A percentile compares a stretch with the other conserved stretches of the same genome.
phyloP scores from a whole-genome alignment of 1,140 invertebrate species.

The Arion vulgaris region DNA sequence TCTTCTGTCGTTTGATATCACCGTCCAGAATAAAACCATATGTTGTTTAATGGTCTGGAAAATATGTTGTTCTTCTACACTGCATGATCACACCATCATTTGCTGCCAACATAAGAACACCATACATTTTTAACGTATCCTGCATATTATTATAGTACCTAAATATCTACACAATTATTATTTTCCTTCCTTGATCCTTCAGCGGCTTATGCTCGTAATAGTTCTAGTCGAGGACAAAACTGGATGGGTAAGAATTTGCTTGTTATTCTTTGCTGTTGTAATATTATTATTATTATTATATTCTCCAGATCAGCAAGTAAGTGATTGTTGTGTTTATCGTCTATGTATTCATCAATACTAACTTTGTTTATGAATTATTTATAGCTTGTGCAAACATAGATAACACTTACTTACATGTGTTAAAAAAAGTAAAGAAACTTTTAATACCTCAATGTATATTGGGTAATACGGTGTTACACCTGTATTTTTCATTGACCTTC shows the following conservation, averaged over 20 bases:
- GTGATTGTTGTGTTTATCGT: slow-evolving; percentile 2
- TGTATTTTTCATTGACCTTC: too few relatives aligned
- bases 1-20: too few relatives aligned
- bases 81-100: background rate
- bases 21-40: too few relatives aligned
- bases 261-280: background rate
- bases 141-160: background rate
- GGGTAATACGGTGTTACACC: too few relatives aligned
- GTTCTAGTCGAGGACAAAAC: slow-evolving; percentile 30
- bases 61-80: too few relatives aligned
- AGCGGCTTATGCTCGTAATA: slow-evolving; percentile 32
- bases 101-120: background rate
- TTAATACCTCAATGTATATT: too few relatives aligned
- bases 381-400: too few relatives aligned
- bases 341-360: background rate
- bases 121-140: background rate
- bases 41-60: too few relatives aligned
- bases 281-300: background rate
- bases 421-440: too few relatives aligned
- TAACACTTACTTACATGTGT: too few relatives aligned
- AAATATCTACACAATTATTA: background rate
- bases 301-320: background rate
- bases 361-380: background rate
- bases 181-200: slow-evolving; percentile 6
- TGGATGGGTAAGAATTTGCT: slow-evolving; percentile 38